phyloP scores from a whole-genome alignment of 2,113 vertebrate species.

The Xyliphius kryptos region DNA sequence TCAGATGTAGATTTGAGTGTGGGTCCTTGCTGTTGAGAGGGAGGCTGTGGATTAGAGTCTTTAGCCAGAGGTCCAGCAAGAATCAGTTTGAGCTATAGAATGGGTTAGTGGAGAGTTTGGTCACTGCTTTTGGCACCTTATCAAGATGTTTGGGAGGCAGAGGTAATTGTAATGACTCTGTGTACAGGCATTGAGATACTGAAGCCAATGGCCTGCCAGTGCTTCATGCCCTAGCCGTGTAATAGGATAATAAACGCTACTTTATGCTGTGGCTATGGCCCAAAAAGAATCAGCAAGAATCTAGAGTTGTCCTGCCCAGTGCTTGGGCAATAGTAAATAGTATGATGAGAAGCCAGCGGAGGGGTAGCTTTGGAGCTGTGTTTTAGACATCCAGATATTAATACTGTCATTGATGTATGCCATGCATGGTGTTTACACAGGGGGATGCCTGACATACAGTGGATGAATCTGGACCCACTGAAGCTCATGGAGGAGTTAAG shows the following conservation, averaged over 20 bases:
- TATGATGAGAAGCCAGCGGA: no score
- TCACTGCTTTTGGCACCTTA: conserved; percentile 55
- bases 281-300: no score
- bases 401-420: no score
- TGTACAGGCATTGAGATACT: conserved; percentile 64
- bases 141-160: conserved; percentile 79
- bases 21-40: background rate
- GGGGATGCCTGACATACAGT: conserved; percentile 91
- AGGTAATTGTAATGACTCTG: conserved; percentile 84
- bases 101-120: conserved; percentile 5
- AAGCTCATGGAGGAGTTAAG: conserved; percentile 91
- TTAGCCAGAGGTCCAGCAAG: conserved; percentile 10
- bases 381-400: no score
- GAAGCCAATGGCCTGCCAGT: conserved; percentile 59
- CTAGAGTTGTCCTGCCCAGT: no score
- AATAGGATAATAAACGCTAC: conserved; percentile 90
- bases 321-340: no score
- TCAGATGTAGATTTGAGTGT: conserved; percentile 23
- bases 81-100: conserved; percentile 25
- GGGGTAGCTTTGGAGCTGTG: no score
- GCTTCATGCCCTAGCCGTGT: conserved; percentile 64
- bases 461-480: conserved; percentile 94
- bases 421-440: no score
- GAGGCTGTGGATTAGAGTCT: conserved; percentile 24
- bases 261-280: conserved; percentile 70